Evolutionary conservation across 2,888 invertebrate genomes (phyloP).

Genomic region (Eupithecia exiguata): DNA sequence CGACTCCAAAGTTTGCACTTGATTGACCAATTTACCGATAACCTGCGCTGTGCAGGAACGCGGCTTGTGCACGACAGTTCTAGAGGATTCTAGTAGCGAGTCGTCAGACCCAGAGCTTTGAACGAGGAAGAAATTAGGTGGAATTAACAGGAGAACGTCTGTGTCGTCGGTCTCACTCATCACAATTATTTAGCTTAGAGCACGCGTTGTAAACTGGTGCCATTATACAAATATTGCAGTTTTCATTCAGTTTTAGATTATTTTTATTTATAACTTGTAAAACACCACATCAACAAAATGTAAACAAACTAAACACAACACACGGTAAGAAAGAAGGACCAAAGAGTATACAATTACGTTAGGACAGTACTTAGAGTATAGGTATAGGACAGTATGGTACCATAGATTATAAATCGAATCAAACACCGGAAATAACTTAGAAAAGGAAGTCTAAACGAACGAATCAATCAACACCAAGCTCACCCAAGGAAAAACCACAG

Average conservation of each 20-base stretch:
- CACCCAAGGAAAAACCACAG: no score
- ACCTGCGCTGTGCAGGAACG: conserved; percentile 78
- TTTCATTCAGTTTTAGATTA: neutral
- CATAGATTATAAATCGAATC: no score
- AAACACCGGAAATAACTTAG: no score
- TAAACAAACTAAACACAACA: no score
- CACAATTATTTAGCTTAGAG: conserved; percentile 55
- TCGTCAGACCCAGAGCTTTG: conserved; percentile 84
- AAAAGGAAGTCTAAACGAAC: no score
- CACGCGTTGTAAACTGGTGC: conserved; percentile 51
- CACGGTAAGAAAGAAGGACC: no score
- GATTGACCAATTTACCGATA: conserved; percentile 82
- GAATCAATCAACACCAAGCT: no score
- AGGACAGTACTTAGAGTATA: no score
- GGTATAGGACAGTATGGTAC: no score
- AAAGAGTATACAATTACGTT: no score
- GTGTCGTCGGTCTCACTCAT: conserved; percentile 89
- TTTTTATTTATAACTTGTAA: neutral
- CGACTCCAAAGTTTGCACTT: conserved; percentile 86
- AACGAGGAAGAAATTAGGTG: conserved; percentile 89
- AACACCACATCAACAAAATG: neutral
- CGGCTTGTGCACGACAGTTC: conserved; percentile 77
- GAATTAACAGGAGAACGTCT: conserved; percentile 90
- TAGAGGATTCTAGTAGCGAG: conserved; percentile 72
- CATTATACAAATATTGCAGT: conserved; percentile 56